These are phyloP conservation scores for Holothuria leucospilota DNA, from an alignment of 53 echinoderm and acorn worm species.

Conservation along the genomic window DNA sequence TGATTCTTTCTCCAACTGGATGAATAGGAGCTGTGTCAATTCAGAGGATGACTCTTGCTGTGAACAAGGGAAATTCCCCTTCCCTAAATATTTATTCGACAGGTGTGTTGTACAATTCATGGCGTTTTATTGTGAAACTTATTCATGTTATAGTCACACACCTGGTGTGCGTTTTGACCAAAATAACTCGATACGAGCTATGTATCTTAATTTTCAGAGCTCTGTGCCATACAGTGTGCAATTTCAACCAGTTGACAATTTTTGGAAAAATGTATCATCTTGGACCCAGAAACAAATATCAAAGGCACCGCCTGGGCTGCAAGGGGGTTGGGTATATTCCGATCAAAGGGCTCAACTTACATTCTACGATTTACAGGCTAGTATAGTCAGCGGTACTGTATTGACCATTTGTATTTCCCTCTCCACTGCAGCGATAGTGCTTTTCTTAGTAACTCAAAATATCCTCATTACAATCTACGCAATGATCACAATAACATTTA, in stretches of 20 bases:
- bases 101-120: slow-evolving; percentile 34
- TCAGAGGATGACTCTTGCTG: slow-evolving; percentile 51
- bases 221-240: slow-evolving; percentile 24
- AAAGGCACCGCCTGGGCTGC: slow-evolving; percentile 57
- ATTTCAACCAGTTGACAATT: slow-evolving; percentile 45
- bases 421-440: slow-evolving; percentile 55
- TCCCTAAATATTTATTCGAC: slow-evolving; percentile 26
- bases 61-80: slow-evolving; percentile 62
- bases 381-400: slow-evolving; percentile 50
- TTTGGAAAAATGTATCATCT: slow-evolving; percentile 51
- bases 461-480: slow-evolving; percentile 63
- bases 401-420: slow-evolving; percentile 58
- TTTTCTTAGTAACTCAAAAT: slow-evolving; percentile 61
- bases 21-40: slow-evolving; percentile 52
- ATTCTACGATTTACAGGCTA: slow-evolving; percentile 70
- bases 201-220: slow-evolving; percentile 44
- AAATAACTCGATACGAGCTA: slow-evolving; percentile 43
- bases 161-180: slow-evolving; percentile 49
- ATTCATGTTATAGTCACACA: not conserved
- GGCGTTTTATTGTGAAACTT: not conserved
- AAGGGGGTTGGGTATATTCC: slow-evolving; percentile 62
- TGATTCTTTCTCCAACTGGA: slow-evolving; percentile 48
- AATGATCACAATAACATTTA: slow-evolving; percentile 59
- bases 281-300: slow-evolving; percentile 53
- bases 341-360: slow-evolving; percentile 23